Conservation (phyloP, 1,140 invertebrate genomes). For the Riptortus pedestris region DNA sequence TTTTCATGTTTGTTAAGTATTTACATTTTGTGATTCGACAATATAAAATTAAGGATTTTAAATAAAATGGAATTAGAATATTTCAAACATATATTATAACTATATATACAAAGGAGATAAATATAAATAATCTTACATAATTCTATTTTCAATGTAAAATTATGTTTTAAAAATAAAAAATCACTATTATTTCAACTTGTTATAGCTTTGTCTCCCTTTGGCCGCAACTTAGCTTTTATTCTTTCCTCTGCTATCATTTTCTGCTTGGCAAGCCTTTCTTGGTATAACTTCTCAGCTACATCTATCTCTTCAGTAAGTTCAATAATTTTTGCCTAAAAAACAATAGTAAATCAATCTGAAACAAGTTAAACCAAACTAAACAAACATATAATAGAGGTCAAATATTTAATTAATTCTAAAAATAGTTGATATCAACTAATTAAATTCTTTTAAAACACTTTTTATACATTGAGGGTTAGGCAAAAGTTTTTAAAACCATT, state of each 20-base stretch:
- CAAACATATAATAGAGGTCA: too few relatives aligned
- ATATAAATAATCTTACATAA: slow-evolving; percentile 3
- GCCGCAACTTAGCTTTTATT: neutral
- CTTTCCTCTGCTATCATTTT: neutral
- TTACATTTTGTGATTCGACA: slow-evolving; percentile 9
- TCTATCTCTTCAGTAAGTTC: slow-evolving; percentile 17
- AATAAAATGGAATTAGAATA: too few relatives aligned
- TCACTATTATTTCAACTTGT: neutral
- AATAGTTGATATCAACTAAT: too few relatives aligned
- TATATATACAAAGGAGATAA: too few relatives aligned
- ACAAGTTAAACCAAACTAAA: too few relatives aligned
- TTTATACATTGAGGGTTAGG: too few relatives aligned
- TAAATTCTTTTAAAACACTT: too few relatives aligned
- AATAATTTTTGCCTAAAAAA: slow-evolving; percentile 18
- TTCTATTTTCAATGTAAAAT: slow-evolving; percentile 14
- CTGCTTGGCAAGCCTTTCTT: neutral
- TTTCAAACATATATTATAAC: too few relatives aligned
- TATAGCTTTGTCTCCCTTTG: neutral
- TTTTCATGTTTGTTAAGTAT: too few relatives aligned
- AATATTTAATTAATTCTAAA: too few relatives aligned
- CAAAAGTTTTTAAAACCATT: too few relatives aligned
- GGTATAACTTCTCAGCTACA: neutral
- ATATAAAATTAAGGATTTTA: neutral
- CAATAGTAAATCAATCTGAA: too few relatives aligned
- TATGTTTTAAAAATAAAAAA: neutral